Conservation (phyloP, 2,113 vertebrate species). For the Felis chaus region DNA sequence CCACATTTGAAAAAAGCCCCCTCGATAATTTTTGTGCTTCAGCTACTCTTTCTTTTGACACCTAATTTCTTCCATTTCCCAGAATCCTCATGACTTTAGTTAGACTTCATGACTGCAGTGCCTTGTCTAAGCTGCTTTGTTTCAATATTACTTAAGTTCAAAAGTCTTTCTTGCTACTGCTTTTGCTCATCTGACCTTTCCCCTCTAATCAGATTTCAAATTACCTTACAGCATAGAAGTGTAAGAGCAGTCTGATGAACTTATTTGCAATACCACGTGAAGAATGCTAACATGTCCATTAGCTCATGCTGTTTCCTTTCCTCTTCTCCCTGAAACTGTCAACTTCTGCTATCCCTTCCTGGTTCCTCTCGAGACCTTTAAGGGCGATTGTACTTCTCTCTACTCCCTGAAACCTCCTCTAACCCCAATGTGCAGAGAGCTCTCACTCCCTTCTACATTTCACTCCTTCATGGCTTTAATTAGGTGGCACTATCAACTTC, state of each 20-base stretch:
- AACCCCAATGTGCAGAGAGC: rapidly evolving
- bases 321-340: background rate
- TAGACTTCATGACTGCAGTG: background rate
- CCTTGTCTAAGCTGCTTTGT: background rate
- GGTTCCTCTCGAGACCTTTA: background rate
- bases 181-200: background rate
- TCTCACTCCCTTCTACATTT: background rate
- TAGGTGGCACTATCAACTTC: background rate
- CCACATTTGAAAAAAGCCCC: background rate
- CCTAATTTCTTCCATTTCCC: background rate
- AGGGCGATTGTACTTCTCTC: background rate
- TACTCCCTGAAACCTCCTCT: background rate
- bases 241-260: background rate
- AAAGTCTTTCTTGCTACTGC: background rate
- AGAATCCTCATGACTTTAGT: background rate
- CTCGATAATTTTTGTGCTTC: background rate
- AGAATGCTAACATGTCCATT: rapidly evolving
- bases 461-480: background rate
- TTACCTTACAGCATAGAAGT: background rate
- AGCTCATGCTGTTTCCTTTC: rapidly evolving
- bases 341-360: background rate
- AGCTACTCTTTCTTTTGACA: background rate
- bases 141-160: background rate
- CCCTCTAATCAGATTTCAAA: background rate
- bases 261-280: background rate